A percentile compares a stretch with the other conserved stretches of the same genome.
These are phyloP conservation scores for Crossaster papposus DNA, from an alignment of 53 echinoderm and acorn worm genomes.

Conservation along the genomic window DNA sequence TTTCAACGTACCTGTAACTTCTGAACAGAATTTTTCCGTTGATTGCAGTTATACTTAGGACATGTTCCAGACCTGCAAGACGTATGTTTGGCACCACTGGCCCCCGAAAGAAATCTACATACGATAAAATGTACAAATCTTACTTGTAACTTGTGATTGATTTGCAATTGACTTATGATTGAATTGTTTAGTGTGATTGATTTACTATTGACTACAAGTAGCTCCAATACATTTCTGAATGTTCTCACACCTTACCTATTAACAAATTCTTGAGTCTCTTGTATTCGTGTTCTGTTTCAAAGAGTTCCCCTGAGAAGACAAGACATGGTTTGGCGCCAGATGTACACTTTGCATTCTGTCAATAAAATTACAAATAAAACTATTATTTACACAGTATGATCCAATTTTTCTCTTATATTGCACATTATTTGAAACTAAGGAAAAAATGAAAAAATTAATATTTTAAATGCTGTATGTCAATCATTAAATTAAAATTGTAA, in stretches of 20 bases:
- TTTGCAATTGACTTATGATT: too few species aligned
- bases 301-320: conserved; percentile 82
- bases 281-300: conserved; percentile 76
- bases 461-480: too few species aligned
- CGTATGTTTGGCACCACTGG: conserved; percentile 77
- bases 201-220: too few species aligned
- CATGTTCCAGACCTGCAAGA: conserved; percentile 86
- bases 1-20: conserved; percentile 75
- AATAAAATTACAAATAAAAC: conserved; percentile 12
- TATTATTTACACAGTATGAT: not conserved
- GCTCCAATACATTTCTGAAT: too few species aligned
- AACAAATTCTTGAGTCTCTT: conserved; percentile 82
- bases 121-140: too few species aligned
- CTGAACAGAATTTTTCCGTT: conserved; percentile 74
- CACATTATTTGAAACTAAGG: too few species aligned
- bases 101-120: conserved; percentile 96
- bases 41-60: conserved; percentile 80
- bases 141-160: too few species aligned
- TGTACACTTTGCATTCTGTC: conserved; percentile 83
- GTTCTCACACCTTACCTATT: conserved; percentile 85
- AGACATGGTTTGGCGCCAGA: conserved; percentile 91
- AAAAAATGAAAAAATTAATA: too few species aligned
- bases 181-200: too few species aligned
- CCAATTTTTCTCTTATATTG: too few species aligned
- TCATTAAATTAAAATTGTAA: not conserved